A percentile compares a stretch with the other conserved stretches of the same genome.
phyloP scores from a whole-genome alignment of 2,888 invertebrate genomes.

The Synergus umbraculus region DNA sequence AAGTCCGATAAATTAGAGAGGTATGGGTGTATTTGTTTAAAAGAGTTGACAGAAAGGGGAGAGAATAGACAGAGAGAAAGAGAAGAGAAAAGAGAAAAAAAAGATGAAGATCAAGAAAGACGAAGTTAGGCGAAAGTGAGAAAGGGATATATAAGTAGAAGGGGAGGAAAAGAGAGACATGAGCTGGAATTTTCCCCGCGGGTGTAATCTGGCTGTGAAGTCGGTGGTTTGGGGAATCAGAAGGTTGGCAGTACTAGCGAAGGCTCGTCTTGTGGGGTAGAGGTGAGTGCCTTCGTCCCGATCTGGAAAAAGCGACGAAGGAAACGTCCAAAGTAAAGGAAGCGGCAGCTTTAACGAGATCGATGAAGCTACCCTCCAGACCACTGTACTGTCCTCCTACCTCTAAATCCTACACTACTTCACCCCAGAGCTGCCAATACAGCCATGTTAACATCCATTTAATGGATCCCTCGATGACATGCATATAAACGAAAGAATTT shows the following conservation, averaged over 20 bases:
- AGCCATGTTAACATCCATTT: constrained; percentile 49
- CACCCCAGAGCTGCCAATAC: constrained; percentile 18
- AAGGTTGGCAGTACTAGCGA: constrained; percentile 46
- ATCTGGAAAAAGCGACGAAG: constrained; percentile 59
- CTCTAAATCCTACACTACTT: constrained; percentile 20
- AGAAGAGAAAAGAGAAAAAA: background rate
- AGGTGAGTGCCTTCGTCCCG: constrained; percentile 55
- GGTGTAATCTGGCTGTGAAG: constrained; percentile 64
- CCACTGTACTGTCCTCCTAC: constrained; percentile 19
- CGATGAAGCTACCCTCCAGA: constrained; percentile 59
- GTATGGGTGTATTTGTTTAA: constrained; percentile 17
- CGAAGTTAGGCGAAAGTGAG: constrained; percentile 33
- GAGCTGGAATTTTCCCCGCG: constrained; percentile 60
- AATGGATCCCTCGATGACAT: constrained; percentile 46
- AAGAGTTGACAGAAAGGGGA: constrained; percentile 10
- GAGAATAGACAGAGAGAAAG: constrained; percentile 1
- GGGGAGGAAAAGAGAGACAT: constrained; percentile 41
- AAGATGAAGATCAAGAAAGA: background rate
- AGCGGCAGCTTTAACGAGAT: constrained; percentile 68
- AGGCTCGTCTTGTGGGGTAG: constrained; percentile 48
- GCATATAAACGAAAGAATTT: constrained; percentile 15
- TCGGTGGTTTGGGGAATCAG: constrained; percentile 50
- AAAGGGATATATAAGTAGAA: constrained; percentile 37
- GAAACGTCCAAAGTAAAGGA: constrained; percentile 59
- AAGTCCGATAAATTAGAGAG: constrained; percentile 5